Conservation (phyloP, 2,113 vertebrate species). For the Tetraodon nigroviridis region DNA sequence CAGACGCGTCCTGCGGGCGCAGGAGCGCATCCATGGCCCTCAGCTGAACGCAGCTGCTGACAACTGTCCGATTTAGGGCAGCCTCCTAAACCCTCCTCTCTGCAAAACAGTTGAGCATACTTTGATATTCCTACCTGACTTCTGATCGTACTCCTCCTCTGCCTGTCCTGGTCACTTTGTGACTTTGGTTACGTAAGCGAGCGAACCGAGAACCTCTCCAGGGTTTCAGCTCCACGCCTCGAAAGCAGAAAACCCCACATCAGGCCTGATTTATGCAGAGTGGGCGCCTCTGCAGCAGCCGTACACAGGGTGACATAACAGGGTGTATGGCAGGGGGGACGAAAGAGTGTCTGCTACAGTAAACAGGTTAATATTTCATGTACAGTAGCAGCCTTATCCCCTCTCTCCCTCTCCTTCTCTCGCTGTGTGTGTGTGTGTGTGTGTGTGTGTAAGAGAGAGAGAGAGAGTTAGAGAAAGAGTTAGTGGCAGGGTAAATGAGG, state of each 20-base stretch:
- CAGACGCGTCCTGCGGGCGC: constrained; percentile 11
- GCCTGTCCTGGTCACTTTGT: constrained; percentile 22
- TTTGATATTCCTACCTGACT: constrained; percentile 11
- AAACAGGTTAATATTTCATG: constrained; percentile 12
- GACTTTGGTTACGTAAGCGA: constrained; percentile 60
- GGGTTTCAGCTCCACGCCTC: constrained; percentile 37
- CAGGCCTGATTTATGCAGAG: constrained; percentile 49
- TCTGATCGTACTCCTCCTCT: constrained; percentile 15
- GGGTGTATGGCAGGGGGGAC: constrained; percentile 32
- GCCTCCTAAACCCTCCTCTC: neutral
- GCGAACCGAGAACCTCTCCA: constrained; percentile 29
- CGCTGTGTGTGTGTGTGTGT: no score
- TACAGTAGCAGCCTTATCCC: constrained; percentile 31
- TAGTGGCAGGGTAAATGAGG: constrained; percentile 19
- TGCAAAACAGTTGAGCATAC: constrained; percentile 19
- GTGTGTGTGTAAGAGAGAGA: neutral
- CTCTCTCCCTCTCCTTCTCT: no score
- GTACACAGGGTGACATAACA: constrained; percentile 48
- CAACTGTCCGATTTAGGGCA: neutral
- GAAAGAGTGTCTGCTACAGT: no score
- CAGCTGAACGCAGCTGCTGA: constrained; percentile 10
- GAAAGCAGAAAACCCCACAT: constrained; percentile 37
- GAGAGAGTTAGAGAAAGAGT: neutral
- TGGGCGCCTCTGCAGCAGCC: constrained; percentile 29
- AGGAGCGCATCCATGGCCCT: constrained; percentile 5